Base-by-base conservation (phyloP, 2,797 vertebrate genomes). In the Lepidocolaptes lacrymiger region DNA sequence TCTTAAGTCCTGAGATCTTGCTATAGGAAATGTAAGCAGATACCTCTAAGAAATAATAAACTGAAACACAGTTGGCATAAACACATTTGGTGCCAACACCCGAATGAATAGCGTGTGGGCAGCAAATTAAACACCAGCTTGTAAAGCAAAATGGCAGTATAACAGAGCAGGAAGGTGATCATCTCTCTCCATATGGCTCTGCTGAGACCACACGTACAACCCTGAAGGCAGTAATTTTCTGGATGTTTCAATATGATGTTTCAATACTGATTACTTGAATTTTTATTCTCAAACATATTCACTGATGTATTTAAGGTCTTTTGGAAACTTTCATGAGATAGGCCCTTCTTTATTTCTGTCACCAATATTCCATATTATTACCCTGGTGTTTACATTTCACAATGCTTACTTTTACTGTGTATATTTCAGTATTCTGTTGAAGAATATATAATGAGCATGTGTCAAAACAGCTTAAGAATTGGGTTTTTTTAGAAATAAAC, bases 61-160 rank as follows among this genome's bases (percentile, higher is more conserved):
- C 69, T 76, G 59, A 91, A 96, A 86, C 79, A 89, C 73, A 90
- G 66, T 93, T 96, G 91, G 79, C 69, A 88, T 86, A 90, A 96
- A 93, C 83, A 91, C 83, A 88, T 84, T 96, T 91, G 49, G 80
- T 94, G 85, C 85, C 93, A 88, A 94, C 83, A 93, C 83, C 64
- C 85, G 88, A 94, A 86, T 64, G 91, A 95, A 71, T 92, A 48
- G 54, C 90, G 79, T 90, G 94, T 96, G 88, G 94, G 92, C 82
- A 96, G 89, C 62, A 95, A 92, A 95, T 95, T 91, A 96, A 96
- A 95, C 94, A 96, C 83, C 95, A 96, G 85, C 94, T 96, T 95
- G 91, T 83, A 93, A 93, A 91, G 79, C 91, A 94, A 96, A 96
- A 82, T 91, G 92, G 89, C 88, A 95, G 66, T 46, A 88, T 82